phyloP scores from a whole-genome alignment of 2,888 invertebrate species.

The Myathropa florea region DNA sequence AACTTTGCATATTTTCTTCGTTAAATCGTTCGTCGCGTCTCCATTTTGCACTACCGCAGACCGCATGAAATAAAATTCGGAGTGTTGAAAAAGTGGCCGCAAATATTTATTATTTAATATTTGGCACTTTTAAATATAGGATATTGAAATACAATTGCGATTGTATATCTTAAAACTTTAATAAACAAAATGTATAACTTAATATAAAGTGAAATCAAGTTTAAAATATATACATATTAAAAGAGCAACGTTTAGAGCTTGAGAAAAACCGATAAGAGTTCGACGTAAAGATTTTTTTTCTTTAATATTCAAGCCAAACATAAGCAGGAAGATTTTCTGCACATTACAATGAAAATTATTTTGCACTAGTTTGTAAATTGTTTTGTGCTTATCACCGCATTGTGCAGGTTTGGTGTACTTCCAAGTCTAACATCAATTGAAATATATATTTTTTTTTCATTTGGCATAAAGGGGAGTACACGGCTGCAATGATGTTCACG shows the following conservation, averaged over 20 bases:
- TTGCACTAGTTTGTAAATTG: constrained; percentile 15
- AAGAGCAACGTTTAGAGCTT: constrained; percentile 42
- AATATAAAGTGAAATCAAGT: constrained; percentile 44
- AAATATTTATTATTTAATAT: constrained; percentile 57
- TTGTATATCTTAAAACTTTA: constrained; percentile 37
- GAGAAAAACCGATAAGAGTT: constrained; percentile 67
- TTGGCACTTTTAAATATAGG: constrained; percentile 24
- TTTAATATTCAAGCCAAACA: constrained; percentile 17
- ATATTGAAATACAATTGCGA: constrained; percentile 35
- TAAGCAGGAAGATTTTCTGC: constrained; percentile 3
- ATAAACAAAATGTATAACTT: constrained; percentile 18
- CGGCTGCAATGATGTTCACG: constrained; percentile 82
- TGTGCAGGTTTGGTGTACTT: constrained; percentile 29
- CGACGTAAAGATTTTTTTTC: constrained; percentile 13
- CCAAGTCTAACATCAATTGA: constrained; percentile 3
- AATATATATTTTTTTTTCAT: constrained; percentile 20
- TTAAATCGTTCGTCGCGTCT: constrained; percentile 73
- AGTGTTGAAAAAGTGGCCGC: constrained; percentile 55
- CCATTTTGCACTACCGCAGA: constrained; percentile 74
- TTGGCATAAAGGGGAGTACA: constrained; percentile 43
- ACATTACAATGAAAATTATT: constrained; percentile 37
- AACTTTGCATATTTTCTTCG: constrained; percentile 60
- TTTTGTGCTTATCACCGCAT: constrained; percentile 22
- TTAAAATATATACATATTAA: constrained; percentile 5
- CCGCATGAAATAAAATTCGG: constrained; percentile 72